Conservation (phyloP, 2,113 vertebrate species). For the Ornithorhynchus anatinus region DNA sequence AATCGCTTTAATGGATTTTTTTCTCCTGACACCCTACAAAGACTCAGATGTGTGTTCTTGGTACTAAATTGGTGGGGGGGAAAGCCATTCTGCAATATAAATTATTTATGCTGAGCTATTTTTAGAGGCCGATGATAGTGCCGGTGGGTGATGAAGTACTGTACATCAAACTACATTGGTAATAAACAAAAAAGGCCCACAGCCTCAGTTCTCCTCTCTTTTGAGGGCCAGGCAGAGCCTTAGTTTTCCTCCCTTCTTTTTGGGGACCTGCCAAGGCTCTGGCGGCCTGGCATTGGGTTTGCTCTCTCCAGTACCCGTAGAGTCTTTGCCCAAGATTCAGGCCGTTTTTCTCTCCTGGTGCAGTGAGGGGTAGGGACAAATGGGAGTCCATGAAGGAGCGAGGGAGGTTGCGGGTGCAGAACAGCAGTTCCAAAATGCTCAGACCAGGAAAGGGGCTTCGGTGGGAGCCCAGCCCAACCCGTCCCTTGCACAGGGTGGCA, state of each 20-base stretch:
- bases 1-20: slow-evolving; percentile 28
- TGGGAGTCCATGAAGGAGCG: too few species aligned
- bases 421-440: too few species aligned
- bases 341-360: too few species aligned
- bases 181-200: background rate
- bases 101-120: slow-evolving; percentile 19
- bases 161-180: background rate
- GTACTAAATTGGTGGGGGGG: slow-evolving; percentile 48
- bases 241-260: background rate
- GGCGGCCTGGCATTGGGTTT: too few species aligned
- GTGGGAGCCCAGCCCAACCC: too few species aligned
- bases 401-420: too few species aligned
- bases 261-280: background rate
- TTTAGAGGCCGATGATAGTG: slow-evolving; percentile 22
- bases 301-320: too few species aligned
- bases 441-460: too few species aligned
- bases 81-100: slow-evolving; percentile 35
- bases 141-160: background rate
- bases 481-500: too few species aligned
- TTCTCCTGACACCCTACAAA: slow-evolving; percentile 48
- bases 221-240: too few species aligned
- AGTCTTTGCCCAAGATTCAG: too few species aligned
- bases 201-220: background rate
- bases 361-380: too few species aligned
- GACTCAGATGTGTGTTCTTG: slow-evolving; percentile 20